Evolutionary conservation across 2,888 invertebrate genomes (phyloP).

Genomic region (Drosophila kambysellisi): DNA sequence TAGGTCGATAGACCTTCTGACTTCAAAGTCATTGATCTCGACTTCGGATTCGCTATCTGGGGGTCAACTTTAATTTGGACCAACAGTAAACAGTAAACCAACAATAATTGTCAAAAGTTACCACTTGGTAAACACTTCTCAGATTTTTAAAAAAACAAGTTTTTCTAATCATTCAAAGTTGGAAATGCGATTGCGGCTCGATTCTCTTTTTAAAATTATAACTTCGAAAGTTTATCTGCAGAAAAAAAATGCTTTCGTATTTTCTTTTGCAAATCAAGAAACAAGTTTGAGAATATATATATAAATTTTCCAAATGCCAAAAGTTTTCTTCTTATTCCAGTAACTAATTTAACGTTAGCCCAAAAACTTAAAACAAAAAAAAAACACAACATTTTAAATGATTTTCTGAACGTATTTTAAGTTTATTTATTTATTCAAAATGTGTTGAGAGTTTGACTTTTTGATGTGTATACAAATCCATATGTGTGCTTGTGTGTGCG

Average conservation of each 20-base stretch:
- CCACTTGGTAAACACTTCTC: background rate
- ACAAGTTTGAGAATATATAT: background rate
- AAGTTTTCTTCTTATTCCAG: background rate
- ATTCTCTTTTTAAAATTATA: too few relatives aligned
- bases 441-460: constrained; percentile 18
- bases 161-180: too few relatives aligned
- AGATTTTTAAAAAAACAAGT: background rate
- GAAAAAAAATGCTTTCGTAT: too few relatives aligned
- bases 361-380: background rate
- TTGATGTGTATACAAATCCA: background rate
- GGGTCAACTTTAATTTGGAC: background rate
- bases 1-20: background rate
- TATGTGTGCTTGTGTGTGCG: background rate
- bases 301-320: background rate
- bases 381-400: background rate
- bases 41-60: background rate
- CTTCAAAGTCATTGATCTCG: background rate
- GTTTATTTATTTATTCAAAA: constrained; percentile 8
- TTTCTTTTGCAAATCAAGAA: too few relatives aligned
- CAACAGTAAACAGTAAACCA: background rate
- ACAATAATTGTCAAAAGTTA: background rate
- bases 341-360: background rate
- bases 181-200: too few relatives aligned
- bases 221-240: too few relatives aligned
- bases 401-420: background rate